A percentile compares a stretch with the other conserved stretches of the same genome.
Conservation (phyloP, 1,140 invertebrate genomes). For the Aphelenchoides avenae region DNA sequence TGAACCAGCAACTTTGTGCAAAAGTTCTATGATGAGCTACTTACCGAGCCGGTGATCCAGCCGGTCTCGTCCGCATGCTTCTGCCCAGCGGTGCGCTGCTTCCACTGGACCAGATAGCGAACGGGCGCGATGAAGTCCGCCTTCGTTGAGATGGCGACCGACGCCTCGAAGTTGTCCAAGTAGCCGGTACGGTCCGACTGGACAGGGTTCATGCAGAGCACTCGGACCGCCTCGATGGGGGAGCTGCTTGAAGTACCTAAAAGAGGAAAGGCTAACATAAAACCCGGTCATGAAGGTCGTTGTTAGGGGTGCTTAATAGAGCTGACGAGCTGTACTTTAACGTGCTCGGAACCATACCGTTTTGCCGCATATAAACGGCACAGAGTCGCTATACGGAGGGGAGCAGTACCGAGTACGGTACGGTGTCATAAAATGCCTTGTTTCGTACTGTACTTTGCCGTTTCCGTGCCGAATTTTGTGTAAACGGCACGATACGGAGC, state of each 20-base stretch:
- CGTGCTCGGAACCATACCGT: too few species aligned
- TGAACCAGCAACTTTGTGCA: background rate
- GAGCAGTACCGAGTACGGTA: too few species aligned
- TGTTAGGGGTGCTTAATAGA: background rate
- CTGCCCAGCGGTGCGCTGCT: constrained; percentile 9
- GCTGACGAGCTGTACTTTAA: constrained; percentile 5
- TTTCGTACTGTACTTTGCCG: too few species aligned
- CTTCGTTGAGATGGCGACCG: constrained; percentile 12
- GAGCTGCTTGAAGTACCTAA: constrained; percentile 1
- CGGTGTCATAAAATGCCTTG: too few species aligned
- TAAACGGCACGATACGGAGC: too few species aligned
- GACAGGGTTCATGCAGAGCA: background rate
- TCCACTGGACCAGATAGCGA: constrained; percentile 37
- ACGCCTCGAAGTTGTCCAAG: constrained; percentile 23
- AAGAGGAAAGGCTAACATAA: constrained; percentile 12
- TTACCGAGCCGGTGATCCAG: constrained; percentile 43
- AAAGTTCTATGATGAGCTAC: constrained; percentile 2
- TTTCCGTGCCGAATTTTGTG: too few species aligned
- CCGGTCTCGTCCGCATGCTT: constrained; percentile 32
- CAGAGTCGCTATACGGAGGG: too few species aligned
- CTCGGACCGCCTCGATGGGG: constrained; percentile 7
- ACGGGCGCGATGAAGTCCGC: constrained; percentile 14
- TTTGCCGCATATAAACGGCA: too few species aligned
- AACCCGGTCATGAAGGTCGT: constrained; percentile 3
- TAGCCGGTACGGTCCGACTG: too few species aligned